Conservation (phyloP, 1,140 invertebrate species). For the Rhagoletis zephyria region DNA sequence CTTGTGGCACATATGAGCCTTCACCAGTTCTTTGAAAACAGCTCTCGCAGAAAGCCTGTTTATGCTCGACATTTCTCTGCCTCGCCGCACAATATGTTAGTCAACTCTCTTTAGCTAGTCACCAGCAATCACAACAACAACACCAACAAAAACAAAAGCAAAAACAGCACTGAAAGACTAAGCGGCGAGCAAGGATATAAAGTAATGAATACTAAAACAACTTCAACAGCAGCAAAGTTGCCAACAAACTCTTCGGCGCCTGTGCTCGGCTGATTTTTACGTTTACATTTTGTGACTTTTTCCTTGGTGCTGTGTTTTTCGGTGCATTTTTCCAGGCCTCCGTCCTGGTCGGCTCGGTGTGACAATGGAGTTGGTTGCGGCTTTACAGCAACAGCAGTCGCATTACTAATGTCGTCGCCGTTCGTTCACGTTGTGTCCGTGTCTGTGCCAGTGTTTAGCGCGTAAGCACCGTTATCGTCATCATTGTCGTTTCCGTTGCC, state of each 20-base stretch:
- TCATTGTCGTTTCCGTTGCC: not conserved
- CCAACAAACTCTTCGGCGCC: constrained; percentile 45
- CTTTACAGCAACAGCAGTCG: constrained; percentile 55
- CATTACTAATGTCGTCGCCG: constrained; percentile 58
- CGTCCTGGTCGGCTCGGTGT: constrained; percentile 48
- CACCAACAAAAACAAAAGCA: not conserved
- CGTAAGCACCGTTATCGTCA: not conserved
- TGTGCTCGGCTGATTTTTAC: constrained; percentile 35
- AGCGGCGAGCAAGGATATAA: constrained; percentile 29
- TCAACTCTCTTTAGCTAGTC: not conserved
- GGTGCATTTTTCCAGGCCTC: constrained; percentile 50
- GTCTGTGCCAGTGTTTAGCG: not conserved
- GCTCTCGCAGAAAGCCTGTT: not conserved
- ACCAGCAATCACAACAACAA: too few relatives aligned
- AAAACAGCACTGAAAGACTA: not conserved
- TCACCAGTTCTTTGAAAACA: not conserved
- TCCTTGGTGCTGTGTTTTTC: constrained; percentile 1
- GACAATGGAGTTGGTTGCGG: constrained; percentile 50
- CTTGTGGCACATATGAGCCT: not conserved
- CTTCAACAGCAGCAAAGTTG: constrained; percentile 31
- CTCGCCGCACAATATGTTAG: not conserved
- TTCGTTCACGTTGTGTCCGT: constrained; percentile 56
- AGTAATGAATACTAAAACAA: not conserved
- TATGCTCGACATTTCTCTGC: not conserved
- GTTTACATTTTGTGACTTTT: constrained; percentile 41